Evolutionary conservation across 2,888 invertebrate genomes (phyloP), one percentile per base, ranked within the genome.

Genomic region (Capitulum mitella): DNA sequence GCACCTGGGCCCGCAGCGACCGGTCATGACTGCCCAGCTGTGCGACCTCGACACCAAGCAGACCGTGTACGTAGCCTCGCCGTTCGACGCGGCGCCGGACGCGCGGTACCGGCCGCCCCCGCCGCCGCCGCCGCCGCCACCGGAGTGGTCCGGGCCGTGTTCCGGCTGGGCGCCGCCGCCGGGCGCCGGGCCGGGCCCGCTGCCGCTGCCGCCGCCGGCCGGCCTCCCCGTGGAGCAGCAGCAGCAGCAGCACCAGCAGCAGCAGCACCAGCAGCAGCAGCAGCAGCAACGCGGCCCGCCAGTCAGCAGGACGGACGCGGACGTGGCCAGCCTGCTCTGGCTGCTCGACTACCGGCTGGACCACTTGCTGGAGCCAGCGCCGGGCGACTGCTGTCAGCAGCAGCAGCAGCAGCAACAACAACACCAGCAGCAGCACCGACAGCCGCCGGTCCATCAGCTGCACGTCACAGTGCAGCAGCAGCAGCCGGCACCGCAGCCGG

Each of bases 21-120:
- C 64, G 5, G 70, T 10, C 34, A 40, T 29, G 37, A 12, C 70
- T 40, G 40, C 40, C 22, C 70, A 70, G 70, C 70, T 70, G 70
- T 70, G 70, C 37, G 70, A 70, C 70, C 70, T 70, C 34, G 70
- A 70, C 70, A 70, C 70, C 26, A 37, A 70, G 70, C 58, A 58
- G 58, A 58, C 58, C n/a, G 58, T 58, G 58, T 58, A 58, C 58
- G 58, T 58, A 1, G 6, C 58, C n/a, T 58, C 58, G 14, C n/a
- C 58, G 58, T 58, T 29, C 58, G n/a, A 29, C 10, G 29, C 16
- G 5, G n/a, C 29, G 6, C 43, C 43, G 43, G 43, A 43, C 12
- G n/a, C 14, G n/a, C 58, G 58, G 12, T 14, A 58, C 58, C n/a
- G 10, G 58, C n/a, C 58, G n/a, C 43, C 43, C n/a, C n/a, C n/a